Evolutionary conservation across 2,113 vertebrate genomes (phyloP).

Genomic region (Scolopax mira): DNA sequence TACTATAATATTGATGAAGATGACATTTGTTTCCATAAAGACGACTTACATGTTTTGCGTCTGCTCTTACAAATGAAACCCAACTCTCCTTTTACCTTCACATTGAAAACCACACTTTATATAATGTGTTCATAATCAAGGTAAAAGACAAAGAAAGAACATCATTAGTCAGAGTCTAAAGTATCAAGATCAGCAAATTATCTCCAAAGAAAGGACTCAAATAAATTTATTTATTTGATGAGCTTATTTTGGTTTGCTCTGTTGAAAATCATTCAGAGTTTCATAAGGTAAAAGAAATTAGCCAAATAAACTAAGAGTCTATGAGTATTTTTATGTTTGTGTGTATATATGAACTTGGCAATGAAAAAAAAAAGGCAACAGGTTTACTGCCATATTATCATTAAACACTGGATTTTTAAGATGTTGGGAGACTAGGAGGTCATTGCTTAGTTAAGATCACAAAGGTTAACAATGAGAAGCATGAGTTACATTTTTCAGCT

Average conservation of each 20-base stretch:
- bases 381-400: neutral
- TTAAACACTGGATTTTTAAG: neutral
- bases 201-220: neutral
- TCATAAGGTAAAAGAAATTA: neutral
- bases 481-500: neutral
- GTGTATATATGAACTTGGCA: neutral
- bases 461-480: neutral
- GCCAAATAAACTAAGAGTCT: neutral
- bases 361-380: neutral
- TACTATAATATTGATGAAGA: neutral
- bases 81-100: neutral
- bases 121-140: neutral
- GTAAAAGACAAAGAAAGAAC: neutral
- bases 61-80: neutral
- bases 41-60: neutral
- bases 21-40: neutral
- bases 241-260: neutral
- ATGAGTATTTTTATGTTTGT: neutral
- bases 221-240: neutral
- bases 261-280: neutral
- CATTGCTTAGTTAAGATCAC: neutral
- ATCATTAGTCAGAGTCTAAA: neutral
- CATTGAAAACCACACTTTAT: neutral
- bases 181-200: neutral
- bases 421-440: neutral